These are phyloP conservation scores for Coluber constrictor DNA, from an alignment of 2,797 vertebrate genomes.

Conservation along the genomic window DNA sequence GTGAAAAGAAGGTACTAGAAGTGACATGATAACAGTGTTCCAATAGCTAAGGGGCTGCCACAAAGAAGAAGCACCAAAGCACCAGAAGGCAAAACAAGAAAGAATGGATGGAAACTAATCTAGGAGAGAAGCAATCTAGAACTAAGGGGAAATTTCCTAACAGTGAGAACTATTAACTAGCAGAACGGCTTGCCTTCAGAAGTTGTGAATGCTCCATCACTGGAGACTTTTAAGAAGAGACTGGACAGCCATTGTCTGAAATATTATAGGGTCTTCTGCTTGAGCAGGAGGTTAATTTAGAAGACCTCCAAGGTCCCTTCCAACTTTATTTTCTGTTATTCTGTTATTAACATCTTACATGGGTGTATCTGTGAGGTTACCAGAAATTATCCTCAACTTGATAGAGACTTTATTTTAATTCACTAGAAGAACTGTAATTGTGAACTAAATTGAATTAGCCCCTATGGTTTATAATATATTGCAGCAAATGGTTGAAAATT, in stretches of 20 bases:
- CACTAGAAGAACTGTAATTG: not conserved
- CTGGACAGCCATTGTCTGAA: not conserved
- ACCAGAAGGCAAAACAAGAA: too few species aligned
- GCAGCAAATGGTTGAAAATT: not conserved
- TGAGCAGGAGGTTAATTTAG: not conserved
- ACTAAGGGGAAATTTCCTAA: too few species aligned
- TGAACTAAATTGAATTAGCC: not conserved
- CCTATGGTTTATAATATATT: not conserved
- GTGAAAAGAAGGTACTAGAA: too few species aligned
- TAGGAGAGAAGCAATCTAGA: too few species aligned
- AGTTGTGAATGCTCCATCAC: not conserved
- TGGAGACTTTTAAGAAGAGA: not conserved
- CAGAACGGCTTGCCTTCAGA: not conserved
- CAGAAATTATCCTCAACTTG: not conserved
- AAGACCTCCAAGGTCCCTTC: not conserved
- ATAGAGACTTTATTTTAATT: not conserved
- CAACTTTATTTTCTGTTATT: not conserved
- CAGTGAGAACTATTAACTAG: not conserved
- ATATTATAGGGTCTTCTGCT: not conserved
- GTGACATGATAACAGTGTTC: too few species aligned
- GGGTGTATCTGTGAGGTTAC: not conserved
- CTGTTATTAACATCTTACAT: not conserved
- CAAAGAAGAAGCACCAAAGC: too few species aligned
- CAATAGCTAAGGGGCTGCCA: too few species aligned
- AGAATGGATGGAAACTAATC: too few species aligned